Evolutionary conservation across 2,113 vertebrate species (phyloP).

Genomic region (Cephalophus harveyi): DNA sequence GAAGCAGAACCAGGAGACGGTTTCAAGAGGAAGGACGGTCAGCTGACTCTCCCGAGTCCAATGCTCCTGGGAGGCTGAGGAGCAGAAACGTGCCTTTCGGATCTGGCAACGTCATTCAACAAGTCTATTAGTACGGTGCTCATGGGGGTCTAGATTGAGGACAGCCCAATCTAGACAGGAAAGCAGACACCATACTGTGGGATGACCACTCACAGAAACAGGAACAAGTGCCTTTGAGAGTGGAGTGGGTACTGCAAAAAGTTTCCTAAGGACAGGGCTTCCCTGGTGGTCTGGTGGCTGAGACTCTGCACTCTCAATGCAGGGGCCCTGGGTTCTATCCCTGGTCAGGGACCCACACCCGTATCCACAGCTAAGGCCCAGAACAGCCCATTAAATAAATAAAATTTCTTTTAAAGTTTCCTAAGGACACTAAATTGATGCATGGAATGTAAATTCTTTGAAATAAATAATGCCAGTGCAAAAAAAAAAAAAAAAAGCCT

Average conservation of each 20-base stretch:
- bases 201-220: not conserved
- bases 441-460: not conserved
- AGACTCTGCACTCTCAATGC: not conserved
- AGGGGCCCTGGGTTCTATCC: not conserved
- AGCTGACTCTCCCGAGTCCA: not conserved
- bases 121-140: not conserved
- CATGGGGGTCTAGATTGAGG: not conserved
- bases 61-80: not conserved
- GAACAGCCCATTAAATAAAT: not conserved
- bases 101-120: not conserved
- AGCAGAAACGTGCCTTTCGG: not conserved
- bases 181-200: not conserved
- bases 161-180: not conserved
- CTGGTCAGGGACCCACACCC: not conserved
- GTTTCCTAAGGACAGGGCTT: not conserved
- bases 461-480: not conserved
- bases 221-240: not conserved
- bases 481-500: not conserved
- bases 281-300: not conserved
- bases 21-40: not conserved
- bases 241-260: not conserved
- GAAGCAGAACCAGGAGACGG: not conserved
- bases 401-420: not conserved
- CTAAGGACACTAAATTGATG: not conserved
- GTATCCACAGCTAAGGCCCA: not conserved